Base-by-base conservation (phyloP, 2,113 vertebrate genomes). In the Budorcas taxicolor region DNA sequence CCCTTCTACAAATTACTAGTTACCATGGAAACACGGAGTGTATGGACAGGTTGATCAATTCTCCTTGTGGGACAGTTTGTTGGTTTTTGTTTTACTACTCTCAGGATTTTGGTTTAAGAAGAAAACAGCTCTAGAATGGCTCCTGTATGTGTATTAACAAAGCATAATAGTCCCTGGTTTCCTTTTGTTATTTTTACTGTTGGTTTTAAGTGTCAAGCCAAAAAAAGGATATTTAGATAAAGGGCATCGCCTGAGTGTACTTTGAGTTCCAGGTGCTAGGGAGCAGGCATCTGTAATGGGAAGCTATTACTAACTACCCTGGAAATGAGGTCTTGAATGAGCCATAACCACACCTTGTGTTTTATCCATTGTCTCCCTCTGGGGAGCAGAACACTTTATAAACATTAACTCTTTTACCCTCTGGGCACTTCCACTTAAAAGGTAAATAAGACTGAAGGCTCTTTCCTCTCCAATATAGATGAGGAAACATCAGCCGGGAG, bases 371-470 rank as follows among this genome's bases (percentile, higher is more conserved):
- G 52, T 82, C 94, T 96, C 45, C 91, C 87, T 91, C 93, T 86
- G 92, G 91, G 91, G 91, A 97, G 53, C 94, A 50, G 74, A 96
- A 33, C 91, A 95, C 96, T 98, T 98, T 95, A 97, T 97, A 98
- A 96, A 94, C 93, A 94, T 94, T 87, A 97, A 87, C 91, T 97
- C 83, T 64, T 94, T 91, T 84, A 92, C 97, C 95, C 95, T 96
- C 91, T 97, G 83, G 98, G 96, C 33, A 83, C 74, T 81, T 94
- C 90, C 87, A 91, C 93, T 90, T 96, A 91, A 97, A 90, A 97
- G 96, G 96, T 96, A 98, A 98, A 85, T 97, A 96, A 96, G 89
- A 87, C 93, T 88, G 95, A 97, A 97, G 84, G 45, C 95, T 91
- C 85, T 94, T 96, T 98, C 91, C 96, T 96, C 76, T 94, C 87